A percentile compares a stretch with the other conserved stretches of the same genome.
These are phyloP conservation scores for Echinarachnius parma DNA, from an alignment of 53 echinoderm and acorn worm species.

Conservation along the genomic window DNA sequence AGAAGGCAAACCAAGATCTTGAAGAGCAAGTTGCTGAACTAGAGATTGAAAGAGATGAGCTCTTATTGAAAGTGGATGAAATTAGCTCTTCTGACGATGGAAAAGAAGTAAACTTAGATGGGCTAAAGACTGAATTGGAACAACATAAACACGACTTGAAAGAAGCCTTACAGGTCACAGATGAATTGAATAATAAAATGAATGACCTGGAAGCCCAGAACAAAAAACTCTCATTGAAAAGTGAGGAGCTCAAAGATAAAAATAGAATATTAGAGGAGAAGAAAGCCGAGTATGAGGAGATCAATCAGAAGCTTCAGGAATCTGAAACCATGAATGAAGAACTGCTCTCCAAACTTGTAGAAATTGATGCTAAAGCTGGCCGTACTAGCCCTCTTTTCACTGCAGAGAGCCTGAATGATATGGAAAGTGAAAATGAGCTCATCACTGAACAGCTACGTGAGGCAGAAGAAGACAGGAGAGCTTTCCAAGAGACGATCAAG, in stretches of 20 bases:
- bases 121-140: not conserved
- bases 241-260: slow-evolving; percentile 16
- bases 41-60: slow-evolving; percentile 39
- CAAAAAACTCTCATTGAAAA: slow-evolving; percentile 47
- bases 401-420: not conserved
- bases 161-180: slow-evolving; percentile 7
- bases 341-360: slow-evolving; percentile 1
- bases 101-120: not conserved
- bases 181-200: slow-evolving; percentile 29
- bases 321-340: not conserved
- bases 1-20: slow-evolving; percentile 56
- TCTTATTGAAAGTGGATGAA: slow-evolving; percentile 27
- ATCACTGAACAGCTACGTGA: slow-evolving; percentile 10
- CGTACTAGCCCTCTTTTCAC: not conserved
- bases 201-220: slow-evolving; percentile 39
- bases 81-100: not conserved
- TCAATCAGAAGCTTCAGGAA: slow-evolving; percentile 37
- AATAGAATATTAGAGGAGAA: not conserved
- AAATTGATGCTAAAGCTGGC: slow-evolving; percentile 8
- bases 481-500: slow-evolving; percentile 24
- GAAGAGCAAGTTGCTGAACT: slow-evolving; percentile 46
- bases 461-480: slow-evolving; percentile 39
- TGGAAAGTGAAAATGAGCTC: slow-evolving; percentile 18
- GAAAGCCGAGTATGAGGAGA: not conserved
- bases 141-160: slow-evolving; percentile 14